phyloP scores from a whole-genome alignment of 2,113 vertebrate genomes.

The Paradoxurus hermaphroditus region DNA sequence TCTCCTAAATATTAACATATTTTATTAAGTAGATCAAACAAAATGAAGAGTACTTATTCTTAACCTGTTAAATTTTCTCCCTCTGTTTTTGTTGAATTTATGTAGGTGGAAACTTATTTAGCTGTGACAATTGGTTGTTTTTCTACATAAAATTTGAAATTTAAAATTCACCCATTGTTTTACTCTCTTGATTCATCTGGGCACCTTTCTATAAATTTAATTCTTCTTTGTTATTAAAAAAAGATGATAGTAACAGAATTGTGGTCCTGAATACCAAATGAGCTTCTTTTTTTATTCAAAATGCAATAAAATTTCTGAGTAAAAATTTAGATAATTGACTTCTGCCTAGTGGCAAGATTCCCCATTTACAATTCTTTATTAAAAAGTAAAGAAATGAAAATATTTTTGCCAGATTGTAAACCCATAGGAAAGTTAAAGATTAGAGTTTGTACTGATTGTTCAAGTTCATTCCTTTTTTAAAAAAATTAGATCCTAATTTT shows the following conservation, averaged over 20 bases:
- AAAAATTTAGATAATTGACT: constrained; percentile 26
- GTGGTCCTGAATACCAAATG: background rate
- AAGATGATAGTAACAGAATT: background rate
- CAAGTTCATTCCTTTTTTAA: constrained; percentile 9
- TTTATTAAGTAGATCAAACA: constrained; percentile 21
- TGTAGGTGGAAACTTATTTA: background rate
- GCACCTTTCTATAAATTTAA: constrained; percentile 12
- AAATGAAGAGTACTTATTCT: background rate
- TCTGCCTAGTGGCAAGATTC: constrained; percentile 13
- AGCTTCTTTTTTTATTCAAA: constrained; percentile 42
- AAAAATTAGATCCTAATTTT: constrained; percentile 31
- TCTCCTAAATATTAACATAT: background rate
- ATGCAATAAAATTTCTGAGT: background rate
- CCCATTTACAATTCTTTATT: constrained; percentile 29
- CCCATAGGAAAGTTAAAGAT: background rate
- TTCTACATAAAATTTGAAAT: constrained; percentile 15
- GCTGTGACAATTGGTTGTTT: background rate
- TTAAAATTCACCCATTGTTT: background rate
- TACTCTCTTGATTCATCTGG: background rate
- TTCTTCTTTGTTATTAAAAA: constrained; percentile 14
- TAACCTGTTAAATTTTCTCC: background rate
- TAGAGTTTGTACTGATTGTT: background rate
- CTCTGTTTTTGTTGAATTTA: background rate
- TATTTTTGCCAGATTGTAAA: constrained; percentile 16
- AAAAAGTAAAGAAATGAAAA: constrained; percentile 37